A percentile compares a stretch with the other conserved stretches of the same genome.
Conservation (phyloP, 2,888 invertebrate species). For the Sialis lutaria region DNA sequence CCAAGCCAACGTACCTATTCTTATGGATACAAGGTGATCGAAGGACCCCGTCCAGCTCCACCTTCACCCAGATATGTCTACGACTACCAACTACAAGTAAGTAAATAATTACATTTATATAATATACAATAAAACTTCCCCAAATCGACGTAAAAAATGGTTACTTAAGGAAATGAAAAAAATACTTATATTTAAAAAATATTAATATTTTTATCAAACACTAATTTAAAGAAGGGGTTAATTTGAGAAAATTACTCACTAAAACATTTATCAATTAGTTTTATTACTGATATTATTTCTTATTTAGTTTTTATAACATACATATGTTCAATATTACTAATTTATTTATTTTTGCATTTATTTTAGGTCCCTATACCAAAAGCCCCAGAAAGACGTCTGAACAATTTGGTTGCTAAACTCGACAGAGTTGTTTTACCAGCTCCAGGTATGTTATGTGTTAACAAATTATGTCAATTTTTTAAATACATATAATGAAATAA, state of each 20-base stretch:
- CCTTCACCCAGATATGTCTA: constrained; percentile 7
- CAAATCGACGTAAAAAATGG: no score
- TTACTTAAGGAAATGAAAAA: no score
- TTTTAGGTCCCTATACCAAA: constrained; percentile 2
- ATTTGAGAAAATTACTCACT: no score
- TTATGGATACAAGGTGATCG: constrained; percentile 14
- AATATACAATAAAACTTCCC: no score
- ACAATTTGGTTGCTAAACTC: constrained; percentile 15
- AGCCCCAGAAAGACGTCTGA: constrained; percentile 5
- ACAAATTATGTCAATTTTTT: neutral
- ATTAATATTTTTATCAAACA: no score
- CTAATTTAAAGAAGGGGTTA: no score
- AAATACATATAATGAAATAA: no score
- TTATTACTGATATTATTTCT: constrained; percentile 1
- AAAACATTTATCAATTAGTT: neutral
- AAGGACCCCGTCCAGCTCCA: constrained; percentile 5
- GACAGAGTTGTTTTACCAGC: constrained; percentile 18
- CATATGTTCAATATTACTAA: neutral
- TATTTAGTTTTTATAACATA: constrained; percentile 5
- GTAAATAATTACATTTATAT: neutral
- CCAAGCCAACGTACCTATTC: neutral
- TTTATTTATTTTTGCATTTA: neutral
- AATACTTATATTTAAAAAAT: no score
- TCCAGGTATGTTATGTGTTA: constrained; percentile 3
- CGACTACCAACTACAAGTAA: constrained; percentile 9